These are phyloP conservation scores for Arbacia lixula DNA, from an alignment of 53 echinoderm and acorn worm species.

Conservation along the genomic window DNA sequence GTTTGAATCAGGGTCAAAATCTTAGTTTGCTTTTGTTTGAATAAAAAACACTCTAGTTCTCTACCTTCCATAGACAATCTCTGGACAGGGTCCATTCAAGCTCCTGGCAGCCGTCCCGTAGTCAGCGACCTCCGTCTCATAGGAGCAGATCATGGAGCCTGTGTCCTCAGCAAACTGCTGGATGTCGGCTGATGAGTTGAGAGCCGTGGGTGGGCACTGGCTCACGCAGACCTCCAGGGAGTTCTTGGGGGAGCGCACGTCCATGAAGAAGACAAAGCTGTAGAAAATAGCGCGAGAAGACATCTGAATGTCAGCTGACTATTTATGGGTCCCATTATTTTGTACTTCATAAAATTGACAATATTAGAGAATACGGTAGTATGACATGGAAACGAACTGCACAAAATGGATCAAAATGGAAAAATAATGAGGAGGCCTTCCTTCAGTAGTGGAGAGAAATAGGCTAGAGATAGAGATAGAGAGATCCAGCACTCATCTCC, in stretches of 20 bases:
- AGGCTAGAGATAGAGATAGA: too few species aligned
- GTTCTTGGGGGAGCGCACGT: conserved; percentile 59
- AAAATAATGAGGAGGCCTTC: too few species aligned
- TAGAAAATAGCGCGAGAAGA: not conserved
- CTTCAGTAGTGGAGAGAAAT: too few species aligned
- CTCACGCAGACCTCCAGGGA: conserved; percentile 93
- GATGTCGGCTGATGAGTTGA: conserved; percentile 62
- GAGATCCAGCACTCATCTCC: too few species aligned
- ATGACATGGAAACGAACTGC: too few species aligned
- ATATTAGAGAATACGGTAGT: too few species aligned
- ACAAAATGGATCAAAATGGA: too few species aligned
- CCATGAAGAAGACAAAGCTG: conserved; percentile 95
- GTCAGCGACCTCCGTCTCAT: conserved; percentile 63
- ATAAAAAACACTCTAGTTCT: too few species aligned
- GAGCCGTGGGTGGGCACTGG: conserved; percentile 70
- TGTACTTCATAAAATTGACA: too few species aligned
- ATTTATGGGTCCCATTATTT: not conserved
- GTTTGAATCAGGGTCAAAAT: too few species aligned
- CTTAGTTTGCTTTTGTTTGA: too few species aligned
- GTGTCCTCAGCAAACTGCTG: conserved; percentile 68
- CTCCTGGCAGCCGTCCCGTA: conserved; percentile 43
- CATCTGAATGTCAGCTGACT: not conserved
- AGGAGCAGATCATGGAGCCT: conserved; percentile 70
- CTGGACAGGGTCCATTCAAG: conserved; percentile 76
- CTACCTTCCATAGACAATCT: conserved; percentile 72